A percentile compares a stretch with the other conserved stretches of the same genome.
Evolutionary conservation across 2,113 vertebrate species (phyloP).

Genomic region (Neolamprologus kungweensis): DNA sequence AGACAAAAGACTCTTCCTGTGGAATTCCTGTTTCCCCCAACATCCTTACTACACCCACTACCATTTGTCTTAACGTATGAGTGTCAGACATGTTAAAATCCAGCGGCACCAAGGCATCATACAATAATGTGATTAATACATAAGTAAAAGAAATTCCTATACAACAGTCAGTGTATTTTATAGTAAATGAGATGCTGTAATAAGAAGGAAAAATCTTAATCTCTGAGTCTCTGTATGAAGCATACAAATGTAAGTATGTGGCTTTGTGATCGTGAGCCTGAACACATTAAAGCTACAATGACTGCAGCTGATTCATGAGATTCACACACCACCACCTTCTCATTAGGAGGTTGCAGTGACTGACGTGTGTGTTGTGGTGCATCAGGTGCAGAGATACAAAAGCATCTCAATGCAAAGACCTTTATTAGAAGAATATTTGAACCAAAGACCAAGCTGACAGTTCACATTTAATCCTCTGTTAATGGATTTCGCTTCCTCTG

Average conservation of each 20-base stretch:
- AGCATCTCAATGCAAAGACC: neutral
- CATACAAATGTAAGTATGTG: neutral
- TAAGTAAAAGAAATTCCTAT: too few species aligned
- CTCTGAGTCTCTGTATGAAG: neutral
- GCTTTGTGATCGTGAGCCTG: neutral
- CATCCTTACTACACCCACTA: too few species aligned
- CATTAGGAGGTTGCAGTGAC: conserved; percentile 48
- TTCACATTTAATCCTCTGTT: neutral
- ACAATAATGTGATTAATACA: too few species aligned
- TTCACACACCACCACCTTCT: conserved; percentile 10
- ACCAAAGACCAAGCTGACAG: neutral
- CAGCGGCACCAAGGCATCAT: too few species aligned
- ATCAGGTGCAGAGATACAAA: conserved; percentile 1
- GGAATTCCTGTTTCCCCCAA: too few species aligned
- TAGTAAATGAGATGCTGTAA: neutral
- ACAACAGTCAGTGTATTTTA: neutral
- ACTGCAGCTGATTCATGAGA: conserved; percentile 8
- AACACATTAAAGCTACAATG: neutral
- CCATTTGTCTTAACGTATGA: too few species aligned
- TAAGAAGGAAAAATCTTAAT: neutral
- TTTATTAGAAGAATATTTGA: neutral
- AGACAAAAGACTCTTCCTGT: too few species aligned
- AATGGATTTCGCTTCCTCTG: neutral
- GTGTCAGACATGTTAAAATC: too few species aligned
- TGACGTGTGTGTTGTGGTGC: conserved; percentile 1